These are phyloP conservation scores for Eupristina koningsbergeri DNA, from an alignment of 1,140 invertebrate genomes.

Conservation along the genomic window DNA sequence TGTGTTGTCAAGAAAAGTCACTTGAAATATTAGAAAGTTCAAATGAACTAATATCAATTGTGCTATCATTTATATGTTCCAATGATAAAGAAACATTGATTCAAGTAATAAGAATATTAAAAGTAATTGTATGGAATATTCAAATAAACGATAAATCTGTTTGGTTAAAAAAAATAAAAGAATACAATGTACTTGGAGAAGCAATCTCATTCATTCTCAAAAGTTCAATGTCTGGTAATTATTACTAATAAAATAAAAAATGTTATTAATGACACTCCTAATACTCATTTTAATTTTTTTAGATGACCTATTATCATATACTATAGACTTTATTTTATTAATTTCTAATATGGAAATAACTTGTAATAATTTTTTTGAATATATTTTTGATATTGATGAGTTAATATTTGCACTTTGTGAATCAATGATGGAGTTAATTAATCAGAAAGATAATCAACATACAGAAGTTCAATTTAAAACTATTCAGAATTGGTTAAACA, in stretches of 20 bases:
- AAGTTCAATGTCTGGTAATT: constrained; percentile 79
- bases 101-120: constrained; percentile 79
- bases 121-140: constrained; percentile 73
- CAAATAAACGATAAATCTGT: constrained; percentile 66
- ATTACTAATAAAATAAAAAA: not conserved
- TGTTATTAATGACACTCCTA: not conserved
- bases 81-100: constrained; percentile 78
- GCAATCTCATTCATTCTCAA: constrained; percentile 78
- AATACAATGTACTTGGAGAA: constrained; percentile 71
- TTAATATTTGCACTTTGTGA: constrained; percentile 58
- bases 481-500: constrained; percentile 59
- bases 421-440: constrained; percentile 56
- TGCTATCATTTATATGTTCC: constrained; percentile 76
- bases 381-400: constrained; percentile 54
- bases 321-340: constrained; percentile 59
- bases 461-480: constrained; percentile 49
- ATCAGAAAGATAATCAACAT: constrained; percentile 50
- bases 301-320: constrained; percentile 62
- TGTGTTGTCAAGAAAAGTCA: constrained; percentile 76
- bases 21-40: constrained; percentile 69
- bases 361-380: constrained; percentile 50
- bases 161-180: constrained; percentile 74
- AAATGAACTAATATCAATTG: constrained; percentile 67
- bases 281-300: constrained; percentile 43
- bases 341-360: constrained; percentile 46